Conservation (phyloP, 2,888 invertebrate genomes). For the Gastrophysa polygoni region DNA sequence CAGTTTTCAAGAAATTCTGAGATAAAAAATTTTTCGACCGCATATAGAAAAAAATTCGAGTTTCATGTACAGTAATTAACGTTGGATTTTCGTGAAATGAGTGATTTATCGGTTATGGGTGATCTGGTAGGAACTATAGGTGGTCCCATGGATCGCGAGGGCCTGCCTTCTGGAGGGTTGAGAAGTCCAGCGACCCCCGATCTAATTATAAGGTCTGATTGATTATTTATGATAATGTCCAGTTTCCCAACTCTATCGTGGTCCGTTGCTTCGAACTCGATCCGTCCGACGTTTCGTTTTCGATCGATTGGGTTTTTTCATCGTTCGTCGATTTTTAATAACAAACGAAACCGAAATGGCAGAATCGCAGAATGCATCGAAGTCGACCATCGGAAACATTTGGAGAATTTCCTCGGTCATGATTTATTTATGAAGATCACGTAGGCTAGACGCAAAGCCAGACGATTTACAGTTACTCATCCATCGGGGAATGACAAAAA, state of each 20-base stretch:
- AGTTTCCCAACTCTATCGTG: not conserved
- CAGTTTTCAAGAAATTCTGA: too few species aligned
- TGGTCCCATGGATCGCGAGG: too few species aligned
- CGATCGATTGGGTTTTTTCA: slow-evolving; percentile 1
- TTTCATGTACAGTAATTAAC: too few species aligned
- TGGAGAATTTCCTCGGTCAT: slow-evolving; percentile 40
- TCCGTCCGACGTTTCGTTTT: not conserved
- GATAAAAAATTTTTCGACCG: too few species aligned
- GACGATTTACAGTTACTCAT: slow-evolving; percentile 49
- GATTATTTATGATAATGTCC: too few species aligned
- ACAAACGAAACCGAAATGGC: slow-evolving; percentile 22
- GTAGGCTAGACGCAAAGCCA: slow-evolving; percentile 50
- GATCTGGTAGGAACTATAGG: too few species aligned
- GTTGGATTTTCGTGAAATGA: too few species aligned
- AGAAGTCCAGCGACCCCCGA: too few species aligned
- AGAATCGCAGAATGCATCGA: slow-evolving; percentile 22
- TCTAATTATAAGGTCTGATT: too few species aligned
- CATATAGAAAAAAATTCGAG: too few species aligned
- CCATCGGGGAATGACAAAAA: slow-evolving; percentile 43
- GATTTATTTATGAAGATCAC: slow-evolving; percentile 49
- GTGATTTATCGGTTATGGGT: too few species aligned
- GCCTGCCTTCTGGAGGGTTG: too few species aligned
- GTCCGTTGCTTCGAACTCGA: not conserved
- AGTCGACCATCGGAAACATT: slow-evolving; percentile 29
- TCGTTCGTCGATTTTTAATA: slow-evolving; percentile 20